Conservation (phyloP, 2,888 invertebrate genomes). For the Sipha maydis region DNA sequence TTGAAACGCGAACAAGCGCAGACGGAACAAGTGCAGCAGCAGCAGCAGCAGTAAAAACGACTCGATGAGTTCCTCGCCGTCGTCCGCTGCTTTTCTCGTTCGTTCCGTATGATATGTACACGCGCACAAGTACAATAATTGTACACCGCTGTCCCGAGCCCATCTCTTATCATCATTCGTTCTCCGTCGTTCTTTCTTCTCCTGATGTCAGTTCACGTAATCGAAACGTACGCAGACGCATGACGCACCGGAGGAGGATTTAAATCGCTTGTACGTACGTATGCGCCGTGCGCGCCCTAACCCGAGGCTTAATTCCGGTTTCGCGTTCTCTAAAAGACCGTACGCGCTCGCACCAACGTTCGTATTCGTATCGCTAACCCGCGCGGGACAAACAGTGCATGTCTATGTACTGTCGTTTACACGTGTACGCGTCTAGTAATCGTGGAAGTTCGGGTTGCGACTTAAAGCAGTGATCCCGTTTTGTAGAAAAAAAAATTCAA, state of each 20-base stretch:
- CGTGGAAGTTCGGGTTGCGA: too few species aligned
- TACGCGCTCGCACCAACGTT: background rate
- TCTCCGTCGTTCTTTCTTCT: background rate
- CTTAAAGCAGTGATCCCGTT: too few species aligned
- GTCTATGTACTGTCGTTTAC: background rate
- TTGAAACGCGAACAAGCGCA: too few species aligned
- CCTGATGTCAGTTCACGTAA: background rate
- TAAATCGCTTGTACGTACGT: background rate
- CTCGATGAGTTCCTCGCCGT: background rate
- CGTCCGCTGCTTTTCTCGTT: background rate
- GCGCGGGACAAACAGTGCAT: background rate
- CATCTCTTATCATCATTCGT: background rate
- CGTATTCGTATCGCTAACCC: too few species aligned
- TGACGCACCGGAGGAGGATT: background rate
- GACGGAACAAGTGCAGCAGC: background rate
- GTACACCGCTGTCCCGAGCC: background rate
- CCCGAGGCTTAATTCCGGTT: slow-evolving; percentile 16
- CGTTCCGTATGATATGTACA: background rate
- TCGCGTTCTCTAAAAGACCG: background rate
- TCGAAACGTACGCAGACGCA: background rate
- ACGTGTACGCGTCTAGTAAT: background rate
- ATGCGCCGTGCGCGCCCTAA: background rate
- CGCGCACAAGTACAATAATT: background rate
- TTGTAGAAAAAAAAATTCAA: too few species aligned
- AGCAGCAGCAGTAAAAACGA: background rate